These are phyloP conservation scores for Casuarius casuarius DNA, from an alignment of 2,113 vertebrate genomes.

Conservation along the genomic window DNA sequence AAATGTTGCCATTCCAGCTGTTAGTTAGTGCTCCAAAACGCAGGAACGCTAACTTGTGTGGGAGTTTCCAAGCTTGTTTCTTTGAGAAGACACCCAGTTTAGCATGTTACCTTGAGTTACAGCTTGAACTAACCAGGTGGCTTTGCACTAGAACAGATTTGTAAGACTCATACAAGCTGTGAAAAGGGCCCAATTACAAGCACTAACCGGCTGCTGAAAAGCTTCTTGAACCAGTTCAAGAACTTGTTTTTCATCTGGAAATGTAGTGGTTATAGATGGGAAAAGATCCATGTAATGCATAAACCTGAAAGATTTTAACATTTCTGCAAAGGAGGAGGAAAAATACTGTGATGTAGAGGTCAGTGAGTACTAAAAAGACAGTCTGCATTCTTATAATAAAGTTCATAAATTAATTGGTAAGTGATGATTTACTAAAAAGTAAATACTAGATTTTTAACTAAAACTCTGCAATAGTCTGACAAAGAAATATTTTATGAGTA, in stretches of 20 bases:
- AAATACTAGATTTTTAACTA: background rate
- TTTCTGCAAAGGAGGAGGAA: background rate
- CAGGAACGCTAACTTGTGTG: background rate
- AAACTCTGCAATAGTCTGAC: background rate
- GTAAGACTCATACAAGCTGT: rapidly evolving
- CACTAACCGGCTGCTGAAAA: background rate
- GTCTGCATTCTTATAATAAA: background rate
- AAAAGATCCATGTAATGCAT: background rate
- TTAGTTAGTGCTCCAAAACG: background rate
- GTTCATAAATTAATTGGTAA: background rate
- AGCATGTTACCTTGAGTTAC: background rate
- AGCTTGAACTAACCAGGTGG: background rate
- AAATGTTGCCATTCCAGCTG: background rate
- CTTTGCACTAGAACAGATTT: background rate
- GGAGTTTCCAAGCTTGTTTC: background rate
- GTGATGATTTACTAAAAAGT: background rate
- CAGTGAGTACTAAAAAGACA: background rate
- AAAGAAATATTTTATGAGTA: background rate
- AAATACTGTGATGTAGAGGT: background rate
- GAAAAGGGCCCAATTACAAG: rapidly evolving
- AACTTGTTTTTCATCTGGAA: background rate
- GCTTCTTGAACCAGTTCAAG: background rate
- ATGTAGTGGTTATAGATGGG: rapidly evolving
- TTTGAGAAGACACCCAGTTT: background rate
- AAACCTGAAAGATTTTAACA: background rate